phyloP scores from a whole-genome alignment of 2,888 invertebrate species.

The Plagiodera versicolora region DNA sequence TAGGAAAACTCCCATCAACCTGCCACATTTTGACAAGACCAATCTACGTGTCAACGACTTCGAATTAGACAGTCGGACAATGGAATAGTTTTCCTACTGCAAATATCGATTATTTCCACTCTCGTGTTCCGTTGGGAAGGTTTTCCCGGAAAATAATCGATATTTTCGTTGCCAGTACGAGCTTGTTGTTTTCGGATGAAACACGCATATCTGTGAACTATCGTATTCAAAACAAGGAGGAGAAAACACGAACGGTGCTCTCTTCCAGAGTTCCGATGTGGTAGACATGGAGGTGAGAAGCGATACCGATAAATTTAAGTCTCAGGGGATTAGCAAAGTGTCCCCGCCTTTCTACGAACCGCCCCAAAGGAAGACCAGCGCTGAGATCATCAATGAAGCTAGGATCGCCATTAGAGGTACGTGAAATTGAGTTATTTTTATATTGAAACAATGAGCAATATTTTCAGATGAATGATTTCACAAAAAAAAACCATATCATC shows the following conservation, averaged over 20 bases:
- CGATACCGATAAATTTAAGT: constrained; percentile 29
- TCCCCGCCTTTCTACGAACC: constrained; percentile 64
- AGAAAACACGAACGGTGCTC: background rate
- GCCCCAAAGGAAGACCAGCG: constrained; percentile 70
- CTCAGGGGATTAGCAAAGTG: constrained; percentile 40
- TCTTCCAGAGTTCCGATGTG: constrained; percentile 4
- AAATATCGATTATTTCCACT: constrained; percentile 32
- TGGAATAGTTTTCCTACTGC: constrained; percentile 19
- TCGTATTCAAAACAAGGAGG: too few species aligned
- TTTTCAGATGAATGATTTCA: too few species aligned
- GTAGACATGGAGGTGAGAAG: constrained; percentile 33
- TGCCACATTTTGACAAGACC: constrained; percentile 4
- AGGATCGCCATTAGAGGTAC: constrained; percentile 61
- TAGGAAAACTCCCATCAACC: background rate
- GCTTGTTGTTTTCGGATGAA: constrained; percentile 13
- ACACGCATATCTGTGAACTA: too few species aligned
- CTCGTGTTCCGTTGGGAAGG: constrained; percentile 40
- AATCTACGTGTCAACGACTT: constrained; percentile 29
- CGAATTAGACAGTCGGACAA: constrained; percentile 10
- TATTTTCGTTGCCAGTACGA: constrained; percentile 37
- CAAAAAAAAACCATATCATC: too few species aligned
- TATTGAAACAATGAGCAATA: too few species aligned
- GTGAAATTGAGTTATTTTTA: background rate
- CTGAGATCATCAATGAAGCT: constrained; percentile 80
- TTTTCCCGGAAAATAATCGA: constrained; percentile 47